Evolutionary conservation across 2,797 vertebrate genomes (phyloP), one percentile per base, ranked within the genome.

Genomic region (Masticophis lateralis): DNA sequence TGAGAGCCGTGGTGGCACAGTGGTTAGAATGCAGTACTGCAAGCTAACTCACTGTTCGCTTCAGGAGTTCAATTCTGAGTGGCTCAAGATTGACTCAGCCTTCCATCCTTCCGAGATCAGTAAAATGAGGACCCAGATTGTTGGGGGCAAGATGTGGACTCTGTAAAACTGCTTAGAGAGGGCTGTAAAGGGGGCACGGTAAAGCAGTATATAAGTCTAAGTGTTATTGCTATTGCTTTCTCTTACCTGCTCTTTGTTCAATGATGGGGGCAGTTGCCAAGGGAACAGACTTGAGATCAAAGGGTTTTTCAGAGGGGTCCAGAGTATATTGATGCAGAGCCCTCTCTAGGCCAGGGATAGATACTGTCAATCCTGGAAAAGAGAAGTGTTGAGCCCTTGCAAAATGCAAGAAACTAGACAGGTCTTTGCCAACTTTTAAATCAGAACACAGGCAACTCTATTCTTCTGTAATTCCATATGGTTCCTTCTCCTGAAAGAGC

Each of bases 211-310:
- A 12, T 12, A 63, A 28, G 27, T 63, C 10, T 5, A 63, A 27
- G 1, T 63, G 61, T 11, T 63, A 28, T 63, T 63, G 10, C 10
- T 63, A 12, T 63, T 63, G 10, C 60, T 63, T 63, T 59, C 9
- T 27, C 13, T 90, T 89, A 98, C 98, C 98, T 96, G 97, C 74
- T 96, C 98, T 98, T 96, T 98, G 98, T 92, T 98, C 98, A 0
- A 94, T 5, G 25, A 97, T 27, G 61, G 98, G 97, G 25, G 98
- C 95, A 79, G 98, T 98, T 92, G 98, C 98, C 96, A 98, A 93
- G 86, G 98, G 98, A 94, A 98, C 98, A 0, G 98, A 98, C 94
- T 98, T 98, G 95, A 98, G 96, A 93, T 98, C 98, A 92, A 98
- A 98, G 28, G 98, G 98, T 69, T 98, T 98, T 47, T 98, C 98